Evolutionary conservation across 2,888 invertebrate genomes (phyloP).

Genomic region (Chloromyia formosa): DNA sequence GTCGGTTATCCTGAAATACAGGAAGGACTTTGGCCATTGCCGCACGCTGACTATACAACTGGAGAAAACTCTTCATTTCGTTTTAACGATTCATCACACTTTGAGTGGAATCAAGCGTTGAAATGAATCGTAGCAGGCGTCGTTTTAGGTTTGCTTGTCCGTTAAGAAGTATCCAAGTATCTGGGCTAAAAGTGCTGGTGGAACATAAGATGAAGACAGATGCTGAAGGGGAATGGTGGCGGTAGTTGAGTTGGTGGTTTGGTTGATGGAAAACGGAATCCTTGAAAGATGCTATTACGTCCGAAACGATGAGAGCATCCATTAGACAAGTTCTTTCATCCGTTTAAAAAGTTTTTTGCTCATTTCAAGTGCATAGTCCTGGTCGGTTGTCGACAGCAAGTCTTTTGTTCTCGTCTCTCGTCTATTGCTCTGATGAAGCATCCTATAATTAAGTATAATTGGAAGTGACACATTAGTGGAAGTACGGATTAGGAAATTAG

Average conservation of each 20-base stretch:
- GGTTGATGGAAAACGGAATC: slow-evolving; percentile 12
- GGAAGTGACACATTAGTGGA: slow-evolving; percentile 38
- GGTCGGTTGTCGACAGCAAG: slow-evolving; percentile 12
- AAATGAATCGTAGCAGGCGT: slow-evolving; percentile 16
- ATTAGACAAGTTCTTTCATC: slow-evolving; percentile 39
- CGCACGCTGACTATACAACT: background rate
- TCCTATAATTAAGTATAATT: slow-evolving; percentile 40
- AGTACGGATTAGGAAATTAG: slow-evolving; percentile 33
- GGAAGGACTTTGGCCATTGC: background rate
- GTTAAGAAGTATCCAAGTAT: background rate
- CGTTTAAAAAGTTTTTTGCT: slow-evolving; percentile 28
- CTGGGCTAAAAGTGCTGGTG: background rate
- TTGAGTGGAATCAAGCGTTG: slow-evolving; percentile 41
- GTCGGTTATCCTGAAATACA: slow-evolving; percentile 20
- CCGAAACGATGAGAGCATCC: slow-evolving; percentile 37
- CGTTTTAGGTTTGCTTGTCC: background rate
- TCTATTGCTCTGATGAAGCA: slow-evolving; percentile 12
- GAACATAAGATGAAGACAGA: background rate
- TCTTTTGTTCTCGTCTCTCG: slow-evolving; percentile 28
- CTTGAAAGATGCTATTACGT: slow-evolving; percentile 33
- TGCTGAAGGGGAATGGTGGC: background rate
- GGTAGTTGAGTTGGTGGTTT: background rate
- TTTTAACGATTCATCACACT: slow-evolving; percentile 42
- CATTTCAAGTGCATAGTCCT: background rate
- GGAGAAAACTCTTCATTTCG: slow-evolving; percentile 24